A percentile compares a stretch with the other conserved stretches of the same genome.
These are phyloP conservation scores for Idaea dimidiata DNA, from an alignment of 2,888 invertebrate species.

Conservation along the genomic window DNA sequence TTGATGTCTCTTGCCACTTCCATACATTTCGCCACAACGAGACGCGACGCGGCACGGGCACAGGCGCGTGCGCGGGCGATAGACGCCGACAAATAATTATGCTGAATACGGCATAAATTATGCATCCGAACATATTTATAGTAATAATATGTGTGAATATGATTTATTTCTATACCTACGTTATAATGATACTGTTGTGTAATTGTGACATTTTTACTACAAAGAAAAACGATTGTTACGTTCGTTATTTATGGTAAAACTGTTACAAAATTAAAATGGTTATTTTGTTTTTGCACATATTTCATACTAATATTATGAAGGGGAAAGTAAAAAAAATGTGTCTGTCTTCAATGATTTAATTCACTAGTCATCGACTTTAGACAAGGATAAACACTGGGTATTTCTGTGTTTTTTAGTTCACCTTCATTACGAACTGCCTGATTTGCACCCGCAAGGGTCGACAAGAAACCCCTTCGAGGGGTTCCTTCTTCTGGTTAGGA, in stretches of 20 bases:
- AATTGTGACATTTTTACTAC: conserved; percentile 12
- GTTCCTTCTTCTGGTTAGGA: too few relatives aligned
- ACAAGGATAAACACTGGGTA: too few relatives aligned
- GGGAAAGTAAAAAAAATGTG: background rate
- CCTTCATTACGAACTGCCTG: too few relatives aligned
- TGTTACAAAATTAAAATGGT: background rate
- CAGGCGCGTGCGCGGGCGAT: conserved; percentile 4
- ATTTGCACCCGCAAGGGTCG: too few relatives aligned
- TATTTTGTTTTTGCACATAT: background rate
- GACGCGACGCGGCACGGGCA: too few relatives aligned
- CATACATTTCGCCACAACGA: background rate
- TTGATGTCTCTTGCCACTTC: background rate
- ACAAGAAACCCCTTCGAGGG: too few relatives aligned
- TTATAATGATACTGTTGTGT: conserved; percentile 14
- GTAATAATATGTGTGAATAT: conserved; percentile 17
- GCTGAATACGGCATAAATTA: conserved; percentile 6
- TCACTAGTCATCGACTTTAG: too few relatives aligned
- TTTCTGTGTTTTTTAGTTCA: too few relatives aligned
- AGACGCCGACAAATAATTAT: conserved; percentile 9
- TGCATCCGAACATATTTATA: conserved; percentile 17
- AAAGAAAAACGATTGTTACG: conserved; percentile 8
- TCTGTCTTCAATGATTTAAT: too few relatives aligned
- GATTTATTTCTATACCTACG: conserved; percentile 16
- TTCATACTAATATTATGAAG: background rate
- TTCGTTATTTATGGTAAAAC: background rate